A percentile compares a stretch with the other conserved stretches of the same genome.
Evolutionary conservation across 2,113 vertebrate species (phyloP).

Genomic region (Leiothrix lutea): DNA sequence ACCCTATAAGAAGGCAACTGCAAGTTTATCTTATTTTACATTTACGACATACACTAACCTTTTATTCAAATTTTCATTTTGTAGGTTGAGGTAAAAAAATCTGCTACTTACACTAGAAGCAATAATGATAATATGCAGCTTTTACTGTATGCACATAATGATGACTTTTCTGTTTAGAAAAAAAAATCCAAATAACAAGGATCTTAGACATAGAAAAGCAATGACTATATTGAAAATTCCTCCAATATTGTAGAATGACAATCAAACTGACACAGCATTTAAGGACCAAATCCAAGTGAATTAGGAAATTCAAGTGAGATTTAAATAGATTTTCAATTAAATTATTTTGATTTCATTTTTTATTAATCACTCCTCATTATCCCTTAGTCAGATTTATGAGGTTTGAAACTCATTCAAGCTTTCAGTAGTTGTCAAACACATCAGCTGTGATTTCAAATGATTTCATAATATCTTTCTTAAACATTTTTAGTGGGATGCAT

Average conservation of each 20-base stretch:
- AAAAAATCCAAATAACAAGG: background rate
- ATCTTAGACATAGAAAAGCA: background rate
- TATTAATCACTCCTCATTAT: background rate
- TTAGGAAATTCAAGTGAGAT: background rate
- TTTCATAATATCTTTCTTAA: background rate
- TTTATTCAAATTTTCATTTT: background rate
- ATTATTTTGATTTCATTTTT: background rate
- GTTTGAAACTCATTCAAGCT: background rate
- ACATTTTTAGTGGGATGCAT: background rate
- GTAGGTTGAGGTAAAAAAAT: background rate
- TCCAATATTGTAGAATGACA: background rate
- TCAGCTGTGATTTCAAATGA: background rate
- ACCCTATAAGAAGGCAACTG: fast-evolving
- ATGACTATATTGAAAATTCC: background rate
- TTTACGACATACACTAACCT: background rate
- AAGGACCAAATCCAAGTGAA: background rate
- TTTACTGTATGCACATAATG: background rate
- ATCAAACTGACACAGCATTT: background rate
- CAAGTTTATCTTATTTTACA: background rate
- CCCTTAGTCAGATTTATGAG: background rate
- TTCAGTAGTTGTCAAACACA: background rate
- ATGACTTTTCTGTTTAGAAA: background rate
- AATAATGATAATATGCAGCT: background rate
- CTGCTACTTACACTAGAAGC: background rate
- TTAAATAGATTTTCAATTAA: background rate